Conservation (phyloP, 2,888 invertebrate genomes). For the Phengaris arion region DNA sequence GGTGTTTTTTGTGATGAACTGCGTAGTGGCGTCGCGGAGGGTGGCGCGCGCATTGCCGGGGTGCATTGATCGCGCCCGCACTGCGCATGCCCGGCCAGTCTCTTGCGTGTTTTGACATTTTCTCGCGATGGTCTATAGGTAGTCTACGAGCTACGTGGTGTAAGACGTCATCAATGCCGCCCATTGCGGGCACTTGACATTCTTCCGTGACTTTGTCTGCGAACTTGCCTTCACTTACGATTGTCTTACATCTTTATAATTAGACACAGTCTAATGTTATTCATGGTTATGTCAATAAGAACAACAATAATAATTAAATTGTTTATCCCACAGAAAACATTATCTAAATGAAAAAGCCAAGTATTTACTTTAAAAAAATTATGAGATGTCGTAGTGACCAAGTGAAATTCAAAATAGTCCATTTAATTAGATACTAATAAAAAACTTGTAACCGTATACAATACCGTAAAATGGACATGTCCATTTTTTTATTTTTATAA, state of each 20-base stretch:
- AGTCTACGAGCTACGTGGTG: slow-evolving; percentile 39
- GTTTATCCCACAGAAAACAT: too few relatives aligned
- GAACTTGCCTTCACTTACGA: slow-evolving; percentile 29
- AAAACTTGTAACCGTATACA: too few relatives aligned
- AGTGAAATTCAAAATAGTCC: too few relatives aligned
- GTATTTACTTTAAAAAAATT: too few relatives aligned
- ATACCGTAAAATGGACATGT: too few relatives aligned
- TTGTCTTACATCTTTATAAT: slow-evolving; percentile 21
- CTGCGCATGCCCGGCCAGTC: slow-evolving; percentile 66
- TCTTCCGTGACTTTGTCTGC: slow-evolving; percentile 36
- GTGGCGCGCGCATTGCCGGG: slow-evolving; percentile 70
- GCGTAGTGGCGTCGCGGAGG: slow-evolving; percentile 62
- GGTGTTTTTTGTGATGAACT: slow-evolving; percentile 69
- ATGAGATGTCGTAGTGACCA: too few relatives aligned
- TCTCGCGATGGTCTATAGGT: slow-evolving; percentile 32
- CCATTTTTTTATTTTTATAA: too few relatives aligned
- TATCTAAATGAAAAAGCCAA: too few relatives aligned
- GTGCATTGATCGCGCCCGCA: slow-evolving; percentile 72
- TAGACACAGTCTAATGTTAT: background rate
- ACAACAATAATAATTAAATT: too few relatives aligned
- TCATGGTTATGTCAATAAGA: background rate
- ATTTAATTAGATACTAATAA: too few relatives aligned
- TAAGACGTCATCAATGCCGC: slow-evolving; percentile 36
- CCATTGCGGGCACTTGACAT: slow-evolving; percentile 41
- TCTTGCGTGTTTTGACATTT: slow-evolving; percentile 67